These are phyloP conservation scores for Rhynchophorus ferrugineus DNA, from an alignment of 1,140 invertebrate species.

Conservation along the genomic window DNA sequence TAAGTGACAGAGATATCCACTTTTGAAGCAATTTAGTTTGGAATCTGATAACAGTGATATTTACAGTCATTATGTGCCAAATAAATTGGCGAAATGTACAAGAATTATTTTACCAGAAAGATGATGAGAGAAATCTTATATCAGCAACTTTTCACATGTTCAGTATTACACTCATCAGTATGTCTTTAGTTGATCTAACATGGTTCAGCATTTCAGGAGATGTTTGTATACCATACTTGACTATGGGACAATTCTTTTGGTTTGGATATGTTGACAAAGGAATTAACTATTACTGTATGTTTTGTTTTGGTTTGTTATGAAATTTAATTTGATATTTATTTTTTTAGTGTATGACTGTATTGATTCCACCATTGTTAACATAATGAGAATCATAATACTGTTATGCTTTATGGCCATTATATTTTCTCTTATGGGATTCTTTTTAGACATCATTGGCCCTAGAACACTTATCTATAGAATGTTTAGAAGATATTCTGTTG, in stretches of 20 bases:
- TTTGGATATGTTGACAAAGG: conserved; percentile 33
- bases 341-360: conserved; percentile 36
- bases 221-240: conserved; percentile 34
- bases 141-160: conserved; percentile 38
- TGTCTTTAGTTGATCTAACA: conserved; percentile 36
- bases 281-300: conserved; percentile 28
- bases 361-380: conserved; percentile 34
- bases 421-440: conserved; percentile 37
- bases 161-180: conserved; percentile 37
- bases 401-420: conserved; percentile 39
- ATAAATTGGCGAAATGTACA: conserved; percentile 1
- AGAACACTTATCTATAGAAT: conserved; percentile 33
- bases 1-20: too few species aligned
- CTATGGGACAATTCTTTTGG: conserved; percentile 38
- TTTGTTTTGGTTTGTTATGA: conserved; percentile 1
- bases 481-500: conserved; percentile 34
- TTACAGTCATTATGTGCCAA: too few species aligned
- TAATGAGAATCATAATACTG: conserved; percentile 39
- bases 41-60: too few species aligned
- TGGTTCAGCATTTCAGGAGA: conserved; percentile 37
- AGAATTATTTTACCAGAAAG: conserved; percentile 29
- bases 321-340: conserved; percentile 3
- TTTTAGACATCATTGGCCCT: conserved; percentile 35
- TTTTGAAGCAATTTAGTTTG: too few species aligned
- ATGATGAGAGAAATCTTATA: conserved; percentile 36